Base-by-base conservation (phyloP, 1,140 invertebrate species). In the Nomia melanderi region DNA sequence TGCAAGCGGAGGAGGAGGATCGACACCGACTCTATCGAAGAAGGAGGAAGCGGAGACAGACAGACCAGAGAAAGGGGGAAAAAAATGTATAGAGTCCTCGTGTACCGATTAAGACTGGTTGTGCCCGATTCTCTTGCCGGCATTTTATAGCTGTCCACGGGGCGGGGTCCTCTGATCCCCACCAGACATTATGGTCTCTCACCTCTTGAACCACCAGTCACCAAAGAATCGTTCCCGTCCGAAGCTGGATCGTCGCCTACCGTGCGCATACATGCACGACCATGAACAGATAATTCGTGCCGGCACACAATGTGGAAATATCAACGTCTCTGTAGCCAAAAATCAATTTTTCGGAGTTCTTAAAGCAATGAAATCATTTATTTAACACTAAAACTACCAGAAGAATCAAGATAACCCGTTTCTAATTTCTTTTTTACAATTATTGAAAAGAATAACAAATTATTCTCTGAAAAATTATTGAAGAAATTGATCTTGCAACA, bases 91-190 rank as follows among this genome's bases (percentile, higher is more conserved):
- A 80, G 29, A 41, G 80, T 67, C 87, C 86, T 81, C 78, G 84
- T 86, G 79, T 83, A 83, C 87, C 81, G 90, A 87, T 88, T 87
- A 87, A 87, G 91, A 92, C 91, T 92, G 91, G 90, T 89, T 91
- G 86, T 85, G 89, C 80, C 79, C 70, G 90, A 88, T 88, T 83
- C 85, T 85, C 79, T 80, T 85, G 36, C 50, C 85, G 79, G 79
- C 82, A 83, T 91, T 92, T 92, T 92, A 92, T 92, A 92, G 87
- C 39, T 79, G 77, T 64, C 73, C 79, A 81, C 84, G 88, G 88
- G 88, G 88, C 89, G 90, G 84, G 87, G 88, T 88, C 84, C 88
- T 67, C 60, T 69, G 50, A 64, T 82, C 80, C 77, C 80, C 77
- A 64, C 78, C 78, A 74, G 60, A 57, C 50, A 59, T 70, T 62